Base-by-base conservation (phyloP, 2,888 invertebrate genomes). In the Spatulosminthurus flaviceps region DNA sequence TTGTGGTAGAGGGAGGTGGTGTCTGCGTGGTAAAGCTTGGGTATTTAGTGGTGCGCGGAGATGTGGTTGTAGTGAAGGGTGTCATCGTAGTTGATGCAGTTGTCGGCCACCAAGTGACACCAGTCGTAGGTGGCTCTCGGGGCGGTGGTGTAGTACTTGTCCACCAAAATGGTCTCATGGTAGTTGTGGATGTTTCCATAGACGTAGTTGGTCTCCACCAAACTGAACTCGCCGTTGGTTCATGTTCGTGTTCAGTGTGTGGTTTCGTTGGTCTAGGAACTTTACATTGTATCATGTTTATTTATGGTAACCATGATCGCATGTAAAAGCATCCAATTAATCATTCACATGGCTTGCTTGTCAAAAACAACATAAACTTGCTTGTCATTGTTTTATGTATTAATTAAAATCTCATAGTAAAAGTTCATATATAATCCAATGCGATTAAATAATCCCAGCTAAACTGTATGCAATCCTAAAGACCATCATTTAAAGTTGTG, bases 31-130 rank as follows among this genome's bases (percentile, higher is more conserved):
- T 82, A 51, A 51, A 51, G 51, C 51, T 13, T 13, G 51, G 51
- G 16, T 19, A 51, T 51, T 51, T 51, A n/a, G 72, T 79, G 28
- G 77, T 80, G 74, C 81, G 67, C 19, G 81, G 78, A 61, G 76
- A 69, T 67, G 81, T 77, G 24, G 79, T 94, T 94, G 43, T 89
- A 89, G 67, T 89, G 89, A 0, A 95, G 95, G 95, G 95, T 95
- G 87, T 95, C 95, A 86, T 95, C 95, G 64, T 86, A 16, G 87
- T 84, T 0, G 87, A 86, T 82, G 81, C 88, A 83, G 86, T 89
- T 21, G 71, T 71, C 29, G 60, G 80, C 74, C 34, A 82, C 80
- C 26, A 81, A 61, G 43, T 78, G 64, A 61, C 16, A 19, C 51
- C 72, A 51, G 41, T 78, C 28, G 51, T 60, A 43, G 71, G 21